Conservation (phyloP, 2,113 vertebrate genomes). For the Phalacrocorax carbo region DNA sequence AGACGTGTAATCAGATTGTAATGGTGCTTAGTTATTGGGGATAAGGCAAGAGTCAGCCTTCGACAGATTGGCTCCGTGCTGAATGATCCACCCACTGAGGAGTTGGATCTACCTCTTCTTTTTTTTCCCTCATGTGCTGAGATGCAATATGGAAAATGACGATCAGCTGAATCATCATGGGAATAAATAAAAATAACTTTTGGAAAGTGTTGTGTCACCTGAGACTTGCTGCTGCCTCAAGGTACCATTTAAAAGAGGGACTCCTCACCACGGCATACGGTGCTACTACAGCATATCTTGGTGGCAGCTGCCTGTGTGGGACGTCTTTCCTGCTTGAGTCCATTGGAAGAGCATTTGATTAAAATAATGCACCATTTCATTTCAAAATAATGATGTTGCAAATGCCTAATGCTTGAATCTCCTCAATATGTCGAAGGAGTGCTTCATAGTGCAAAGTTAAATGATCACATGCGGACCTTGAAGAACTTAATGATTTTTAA, state of each 20-base stretch:
- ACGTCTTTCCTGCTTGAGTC: background rate
- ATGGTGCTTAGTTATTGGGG: background rate
- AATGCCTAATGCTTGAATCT: background rate
- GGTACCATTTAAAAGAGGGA: background rate
- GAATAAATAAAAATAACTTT: background rate
- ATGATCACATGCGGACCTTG: background rate
- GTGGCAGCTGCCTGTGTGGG: background rate
- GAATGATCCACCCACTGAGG: background rate
- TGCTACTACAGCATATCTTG: background rate
- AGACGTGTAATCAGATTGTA: background rate
- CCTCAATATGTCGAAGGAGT: background rate
- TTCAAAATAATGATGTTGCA: background rate
- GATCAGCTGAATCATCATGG: background rate
- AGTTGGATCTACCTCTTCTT: background rate
- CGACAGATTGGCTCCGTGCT: background rate
- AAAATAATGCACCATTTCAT: background rate
- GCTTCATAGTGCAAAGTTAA: background rate
- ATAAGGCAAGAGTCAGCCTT: background rate
- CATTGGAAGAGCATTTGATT: background rate
- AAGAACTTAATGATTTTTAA: background rate
- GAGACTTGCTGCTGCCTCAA: background rate
- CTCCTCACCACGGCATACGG: background rate
- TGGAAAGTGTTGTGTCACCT: background rate
- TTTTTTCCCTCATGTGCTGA: background rate
- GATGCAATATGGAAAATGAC: background rate